These are phyloP conservation scores for Enteromius viviparus DNA, from an alignment of 2,797 vertebrate species.

Conservation along the genomic window DNA sequence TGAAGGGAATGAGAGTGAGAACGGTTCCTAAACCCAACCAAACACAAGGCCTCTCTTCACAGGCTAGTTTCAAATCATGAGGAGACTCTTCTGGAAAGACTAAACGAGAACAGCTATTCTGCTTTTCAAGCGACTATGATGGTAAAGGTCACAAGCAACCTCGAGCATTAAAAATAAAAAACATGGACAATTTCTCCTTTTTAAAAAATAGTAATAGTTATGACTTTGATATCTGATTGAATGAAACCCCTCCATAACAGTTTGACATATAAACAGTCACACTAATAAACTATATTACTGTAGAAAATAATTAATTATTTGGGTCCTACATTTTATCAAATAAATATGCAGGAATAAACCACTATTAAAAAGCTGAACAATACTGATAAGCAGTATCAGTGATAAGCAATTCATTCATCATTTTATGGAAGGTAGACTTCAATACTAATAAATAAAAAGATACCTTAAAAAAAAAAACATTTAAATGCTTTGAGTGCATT, in stretches of 20 bases:
- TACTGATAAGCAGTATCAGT: background rate
- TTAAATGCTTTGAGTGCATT: background rate
- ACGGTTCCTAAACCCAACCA: conserved; percentile 3
- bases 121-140: background rate
- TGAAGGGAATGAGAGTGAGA: conserved; percentile 8
- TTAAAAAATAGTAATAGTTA: background rate
- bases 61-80: background rate
- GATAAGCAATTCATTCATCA: too few species aligned
- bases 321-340: background rate
- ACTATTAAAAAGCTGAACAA: too few species aligned
- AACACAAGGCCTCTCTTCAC: conserved; percentile 7
- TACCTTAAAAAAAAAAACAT: background rate
- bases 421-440: background rate
- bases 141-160: too few species aligned
- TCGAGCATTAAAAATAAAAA: too few species aligned
- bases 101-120: background rate
- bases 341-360: background rate
- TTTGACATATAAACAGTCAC: background rate
- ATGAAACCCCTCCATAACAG: background rate
- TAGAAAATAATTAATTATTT: background rate
- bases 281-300: background rate
- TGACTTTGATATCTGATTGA: conserved; percentile 2
- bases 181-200: background rate
- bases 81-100: background rate
- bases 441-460: background rate